A percentile compares a stretch with the other conserved stretches of the same genome.
These are phyloP conservation scores for Littorina saxatilis DNA, from an alignment of 1,140 invertebrate genomes.

Conservation along the genomic window DNA sequence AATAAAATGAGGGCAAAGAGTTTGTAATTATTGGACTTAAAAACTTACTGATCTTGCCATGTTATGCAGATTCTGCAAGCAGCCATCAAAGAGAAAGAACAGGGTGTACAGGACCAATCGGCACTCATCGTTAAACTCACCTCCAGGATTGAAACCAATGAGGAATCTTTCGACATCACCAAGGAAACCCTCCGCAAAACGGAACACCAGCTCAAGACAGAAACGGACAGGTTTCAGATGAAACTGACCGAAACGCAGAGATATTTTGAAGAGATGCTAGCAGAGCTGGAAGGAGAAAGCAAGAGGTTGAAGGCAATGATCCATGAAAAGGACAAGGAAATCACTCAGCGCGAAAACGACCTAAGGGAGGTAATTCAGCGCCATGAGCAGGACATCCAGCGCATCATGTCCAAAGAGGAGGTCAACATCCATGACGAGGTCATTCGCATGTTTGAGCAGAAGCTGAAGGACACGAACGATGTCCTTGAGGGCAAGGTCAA, in stretches of 20 bases:
- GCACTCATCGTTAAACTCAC: conserved; percentile 67
- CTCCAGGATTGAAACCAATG: conserved; percentile 65
- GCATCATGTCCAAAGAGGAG: conserved; percentile 67
- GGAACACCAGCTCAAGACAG: conserved; percentile 65
- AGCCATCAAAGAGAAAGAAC: conserved; percentile 67
- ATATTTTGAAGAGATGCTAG: conserved; percentile 72
- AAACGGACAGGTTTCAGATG: conserved; percentile 67
- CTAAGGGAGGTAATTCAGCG: conserved; percentile 65
- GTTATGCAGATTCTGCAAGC: conserved; percentile 69
- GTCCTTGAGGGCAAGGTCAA: conserved; percentile 68
- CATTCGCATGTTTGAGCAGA: conserved; percentile 71
- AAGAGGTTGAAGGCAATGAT: conserved; percentile 55
- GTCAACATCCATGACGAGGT: conserved; percentile 69
- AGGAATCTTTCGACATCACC: conserved; percentile 61
- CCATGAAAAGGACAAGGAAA: conserved; percentile 64
- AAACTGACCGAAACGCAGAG: conserved; percentile 68
- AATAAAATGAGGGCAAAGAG: too few species aligned
- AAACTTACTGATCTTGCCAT: too few species aligned
- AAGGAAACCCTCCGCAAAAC: conserved; percentile 62
- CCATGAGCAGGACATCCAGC: conserved; percentile 70
- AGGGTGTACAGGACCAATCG: conserved; percentile 62
- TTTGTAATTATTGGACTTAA: too few species aligned
- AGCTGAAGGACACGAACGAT: conserved; percentile 69
- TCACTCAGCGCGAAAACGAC: conserved; percentile 65
- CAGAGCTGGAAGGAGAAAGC: conserved; percentile 64